Evolutionary conservation across 2,797 vertebrate genomes (phyloP).

Genomic region (Rhinichthys osculus): DNA sequence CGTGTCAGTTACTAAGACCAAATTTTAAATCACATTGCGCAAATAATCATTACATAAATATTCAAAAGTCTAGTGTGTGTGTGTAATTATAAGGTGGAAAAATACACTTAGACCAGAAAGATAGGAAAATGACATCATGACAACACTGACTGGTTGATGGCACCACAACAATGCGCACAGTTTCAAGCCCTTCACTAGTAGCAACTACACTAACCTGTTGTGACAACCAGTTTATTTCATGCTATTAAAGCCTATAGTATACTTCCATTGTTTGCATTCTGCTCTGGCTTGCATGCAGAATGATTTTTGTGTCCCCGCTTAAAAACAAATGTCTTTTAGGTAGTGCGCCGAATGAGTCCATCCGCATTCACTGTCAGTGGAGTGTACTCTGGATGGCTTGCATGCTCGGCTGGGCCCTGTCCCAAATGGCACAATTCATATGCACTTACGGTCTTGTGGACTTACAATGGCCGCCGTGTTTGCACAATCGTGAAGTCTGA

Average conservation of each 20-base stretch:
- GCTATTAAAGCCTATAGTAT: neutral
- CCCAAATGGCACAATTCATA: neutral
- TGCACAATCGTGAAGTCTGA: neutral
- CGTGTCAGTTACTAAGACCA: conserved; percentile 21
- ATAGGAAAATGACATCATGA: neutral
- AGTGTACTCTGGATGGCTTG: neutral
- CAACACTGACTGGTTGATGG: neutral
- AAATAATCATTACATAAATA: neutral
- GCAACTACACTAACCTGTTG: neutral
- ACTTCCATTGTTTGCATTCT: neutral
- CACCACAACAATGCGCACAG: neutral
- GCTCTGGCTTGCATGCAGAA: neutral
- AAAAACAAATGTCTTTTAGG: neutral
- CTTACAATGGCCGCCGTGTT: neutral
- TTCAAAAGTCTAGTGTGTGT: no score
- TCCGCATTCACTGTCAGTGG: neutral
- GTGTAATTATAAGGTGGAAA: neutral
- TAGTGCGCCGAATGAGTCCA: neutral
- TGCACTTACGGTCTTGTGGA: neutral
- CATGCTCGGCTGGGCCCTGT: neutral
- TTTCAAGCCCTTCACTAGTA: neutral
- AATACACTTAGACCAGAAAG: neutral
- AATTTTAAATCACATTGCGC: neutral
- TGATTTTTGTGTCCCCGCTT: neutral
- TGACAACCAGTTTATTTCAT: neutral